phyloP scores from a whole-genome alignment of 2,797 vertebrate genomes.

The Oreochromis grahami region DNA sequence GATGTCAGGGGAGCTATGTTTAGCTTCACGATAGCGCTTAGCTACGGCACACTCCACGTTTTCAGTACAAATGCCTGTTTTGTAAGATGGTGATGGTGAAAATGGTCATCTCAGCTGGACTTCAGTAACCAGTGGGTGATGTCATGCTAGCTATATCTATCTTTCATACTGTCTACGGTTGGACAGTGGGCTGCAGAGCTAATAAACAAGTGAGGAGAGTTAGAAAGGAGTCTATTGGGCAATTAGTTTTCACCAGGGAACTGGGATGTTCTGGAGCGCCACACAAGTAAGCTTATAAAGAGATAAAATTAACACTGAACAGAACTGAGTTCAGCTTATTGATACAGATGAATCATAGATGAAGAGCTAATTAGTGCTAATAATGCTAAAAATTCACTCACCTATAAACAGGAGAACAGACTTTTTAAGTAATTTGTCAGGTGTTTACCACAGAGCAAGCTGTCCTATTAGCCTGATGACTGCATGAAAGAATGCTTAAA shows the following conservation, averaged over 20 bases:
- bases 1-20: neutral
- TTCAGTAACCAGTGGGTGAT: neutral
- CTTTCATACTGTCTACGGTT: neutral
- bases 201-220: neutral
- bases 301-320: neutral
- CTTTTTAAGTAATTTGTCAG: neutral
- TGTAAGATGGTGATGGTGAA: neutral
- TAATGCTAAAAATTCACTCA: neutral
- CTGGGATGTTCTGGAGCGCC: neutral
- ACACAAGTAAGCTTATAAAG: neutral
- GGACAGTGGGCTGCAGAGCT: neutral
- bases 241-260: neutral
- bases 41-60: neutral
- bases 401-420: neutral
- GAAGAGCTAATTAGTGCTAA: neutral
- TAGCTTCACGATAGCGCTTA: neutral
- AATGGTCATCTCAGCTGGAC: neutral
- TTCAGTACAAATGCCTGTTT: neutral
- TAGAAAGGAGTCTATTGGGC: neutral
- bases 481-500: neutral
- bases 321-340: neutral
- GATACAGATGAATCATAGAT: neutral
- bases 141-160: neutral
- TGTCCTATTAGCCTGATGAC: rapidly evolving
- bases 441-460: neutral